Base-by-base conservation (phyloP, 2,888 invertebrate genomes). In the Pecten maximus region DNA sequence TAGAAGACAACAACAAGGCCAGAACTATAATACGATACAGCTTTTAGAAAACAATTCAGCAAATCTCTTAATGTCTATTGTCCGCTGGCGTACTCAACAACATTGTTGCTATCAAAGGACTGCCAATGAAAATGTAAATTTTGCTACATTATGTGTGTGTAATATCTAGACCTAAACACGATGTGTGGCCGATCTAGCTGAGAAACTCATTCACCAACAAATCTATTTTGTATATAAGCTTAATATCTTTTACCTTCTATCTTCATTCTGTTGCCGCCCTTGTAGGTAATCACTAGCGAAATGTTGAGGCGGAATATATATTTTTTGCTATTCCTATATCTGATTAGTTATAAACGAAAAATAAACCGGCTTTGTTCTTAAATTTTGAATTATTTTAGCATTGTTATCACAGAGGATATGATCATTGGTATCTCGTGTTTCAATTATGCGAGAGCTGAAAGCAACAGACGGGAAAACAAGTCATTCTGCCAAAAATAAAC, bases 311-410 rank as follows among this genome's bases (percentile, higher is more conserved):
- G 35, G 35, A 35, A 74, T 74, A 74, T 35, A 28, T 54, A 2
- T 8, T 60, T 35, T 74, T 74, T 74, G 35, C 74, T 10, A 54
- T 74, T 74, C 28, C 1, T 74, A 28, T 74, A 74, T 74, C 28
- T 74, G 74, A 74, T 74, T 74, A 10, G 28, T 74, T 35, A 74
- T 74, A 28, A 74, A 74, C 74, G 28, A 28, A 35, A 74, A 35
- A 19, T 28, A 74, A 74, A 15, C 23, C 2, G 74, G 74, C 74
- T 74, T 74, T 74, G 74, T 74, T 74, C 74, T 74, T 35, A 74
- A 74, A 28, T 74, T 74, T 74, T 74, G 74, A 74, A 74, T 74
- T 74, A 74, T 74, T 74, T 74, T 74, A 74, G 74, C 35, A 74
- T 74, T 74, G 35, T 74, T 74, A 74, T 74, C 74, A 74, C 15